Evolutionary conservation across 2,888 invertebrate species (phyloP).

Genomic region (Schrankia costaestrigalis): DNA sequence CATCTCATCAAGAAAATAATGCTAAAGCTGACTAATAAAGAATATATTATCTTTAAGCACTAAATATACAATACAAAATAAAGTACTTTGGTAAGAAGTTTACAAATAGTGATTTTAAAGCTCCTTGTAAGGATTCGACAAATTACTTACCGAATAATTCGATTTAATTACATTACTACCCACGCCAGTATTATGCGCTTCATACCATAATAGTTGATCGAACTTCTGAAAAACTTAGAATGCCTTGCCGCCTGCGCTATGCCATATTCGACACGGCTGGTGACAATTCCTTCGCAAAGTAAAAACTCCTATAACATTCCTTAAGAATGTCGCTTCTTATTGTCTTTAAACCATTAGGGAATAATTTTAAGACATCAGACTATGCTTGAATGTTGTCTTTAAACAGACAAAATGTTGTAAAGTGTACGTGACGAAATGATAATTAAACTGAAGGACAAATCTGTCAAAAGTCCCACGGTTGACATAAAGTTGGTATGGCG

Average conservation of each 20-base stretch:
- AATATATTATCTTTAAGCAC: too few relatives aligned
- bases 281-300: constrained; percentile 39
- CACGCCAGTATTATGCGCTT: constrained; percentile 23
- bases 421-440: constrained; percentile 23
- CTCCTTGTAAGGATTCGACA: constrained; percentile 23
- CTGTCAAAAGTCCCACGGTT: too few relatives aligned
- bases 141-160: constrained; percentile 26
- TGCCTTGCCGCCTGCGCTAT: constrained; percentile 31
- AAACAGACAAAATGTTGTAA: constrained; percentile 26
- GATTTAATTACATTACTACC: constrained; percentile 31
- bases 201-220: constrained; percentile 13
- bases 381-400: constrained; percentile 19
- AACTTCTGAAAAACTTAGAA: constrained; percentile 35
- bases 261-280: constrained; percentile 51
- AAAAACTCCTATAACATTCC: too few relatives aligned
- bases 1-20: too few relatives aligned
- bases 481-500: too few relatives aligned
- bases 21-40: too few relatives aligned
- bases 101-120: constrained; percentile 14
- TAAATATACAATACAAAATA: too few relatives aligned
- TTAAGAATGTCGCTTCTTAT: constrained; percentile 44
- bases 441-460: constrained; percentile 13
- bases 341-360: constrained; percentile 18
- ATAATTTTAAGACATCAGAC: constrained; percentile 23
- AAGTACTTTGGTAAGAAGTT: constrained; percentile 12